Evolutionary conservation across 2,113 vertebrate genomes (phyloP), one percentile per base, ranked within the genome.

Genomic region (Tragulus kanchil): DNA sequence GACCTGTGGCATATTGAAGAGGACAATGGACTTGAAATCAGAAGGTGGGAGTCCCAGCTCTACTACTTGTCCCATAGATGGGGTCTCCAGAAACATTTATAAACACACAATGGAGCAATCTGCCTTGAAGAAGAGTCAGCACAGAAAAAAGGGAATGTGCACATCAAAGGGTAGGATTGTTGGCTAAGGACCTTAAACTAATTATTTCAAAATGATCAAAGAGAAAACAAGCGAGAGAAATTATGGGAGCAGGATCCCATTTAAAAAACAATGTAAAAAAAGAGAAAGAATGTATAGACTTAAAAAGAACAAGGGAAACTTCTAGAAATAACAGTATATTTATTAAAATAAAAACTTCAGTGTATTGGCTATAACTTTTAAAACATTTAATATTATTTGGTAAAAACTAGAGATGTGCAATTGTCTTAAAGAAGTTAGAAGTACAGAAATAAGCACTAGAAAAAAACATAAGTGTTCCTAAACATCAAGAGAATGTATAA

Each of bases 221-320:
- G 90, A 91, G 28, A 79, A 94, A 94, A 88, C 90, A 82, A 92
- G 54, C 36, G 79, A 94, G 62, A 21, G 0, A 95, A 84, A 92
- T 85, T 64, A 64, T 6, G 86, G 89, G 45, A 95, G 16, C 14
- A 85, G 65, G 42, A 67, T 23, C 19, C 2, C 28, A 83, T 90
- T 71, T 45, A 71, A 36, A 36, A 36, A 36, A 36, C 36, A 36
- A 36, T 36, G 36, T 36, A 36, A 36, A 36, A 36, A 36, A 90
- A 64, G 73, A 58, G 52, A 42, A 88, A 94, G 45, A 78, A 58
- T 19, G 83, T 52, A 25, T 0, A 86, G 7, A 93, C 87, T 81
- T 54, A 50, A 85, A 90, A 88, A 75, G 64, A 83, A 94, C 14
- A 36, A 90, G 62, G 81, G 13, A 73, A 54, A 61, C 28, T 89